Evolutionary conservation across 2,797 vertebrate species (phyloP), one percentile per base, ranked within the genome.

Genomic region (Amphiprion clarkii): DNA sequence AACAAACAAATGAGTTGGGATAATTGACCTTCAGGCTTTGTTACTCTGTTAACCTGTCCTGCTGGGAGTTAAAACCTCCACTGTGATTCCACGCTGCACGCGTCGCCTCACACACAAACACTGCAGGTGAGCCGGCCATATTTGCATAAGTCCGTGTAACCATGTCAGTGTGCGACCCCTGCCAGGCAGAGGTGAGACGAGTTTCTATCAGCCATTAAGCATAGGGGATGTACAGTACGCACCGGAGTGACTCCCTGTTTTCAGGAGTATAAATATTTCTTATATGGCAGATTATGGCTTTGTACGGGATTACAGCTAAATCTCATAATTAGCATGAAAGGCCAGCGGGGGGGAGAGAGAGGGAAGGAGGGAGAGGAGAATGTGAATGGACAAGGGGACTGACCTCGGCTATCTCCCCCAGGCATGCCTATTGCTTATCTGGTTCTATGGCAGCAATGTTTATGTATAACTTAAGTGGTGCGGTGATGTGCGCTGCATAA

Each of bases 291-390:
- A 90, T 80, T 78, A 69, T 74, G 88, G 85, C 86, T 93, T 91
- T 92, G 75, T 81, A 57, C 63, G 46, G 93, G 93, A 95, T 95
- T 94, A 94, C 78, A 88, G 86, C 73, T 83, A 89, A 94, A 94
- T 91, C 93, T 88, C 85, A 89, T 93, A 94, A 95, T 95, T 94
- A 93, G 90, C 87, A 92, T 92, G 89, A 95, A 93, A 91, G 87
- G 88, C 89, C 87, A 88, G 85, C 33, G 42, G 74, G 85, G 79
- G 87, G 61, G 87, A 61, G 74, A 58, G 74, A 61, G 78, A 61
- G 74, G 55, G 74, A 61, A 76, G 5, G 23, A 53, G 44, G 39
- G 62, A 84, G 82, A 82, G 82, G 89, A 78, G 85, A 84, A 87
- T 90, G 72, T 84, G 88, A 91, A 88, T 80, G 89, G 91, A 91